Conservation (phyloP, 2,888 invertebrate species). For the Nephrotoma flavescens region DNA sequence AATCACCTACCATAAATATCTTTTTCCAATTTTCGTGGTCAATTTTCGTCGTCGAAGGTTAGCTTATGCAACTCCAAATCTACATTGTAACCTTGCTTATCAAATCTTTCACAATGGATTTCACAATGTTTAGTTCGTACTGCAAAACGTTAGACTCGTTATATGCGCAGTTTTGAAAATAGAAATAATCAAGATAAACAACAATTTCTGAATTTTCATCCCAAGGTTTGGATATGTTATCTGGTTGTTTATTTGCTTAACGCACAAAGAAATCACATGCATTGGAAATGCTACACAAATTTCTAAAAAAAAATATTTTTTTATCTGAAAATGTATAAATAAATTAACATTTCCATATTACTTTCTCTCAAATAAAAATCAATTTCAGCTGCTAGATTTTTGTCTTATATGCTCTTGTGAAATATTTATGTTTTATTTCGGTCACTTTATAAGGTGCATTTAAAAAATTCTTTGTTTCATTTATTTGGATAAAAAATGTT, state of each 20-base stretch:
- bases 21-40: too few relatives aligned
- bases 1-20: too few relatives aligned
- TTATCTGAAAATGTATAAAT: neutral
- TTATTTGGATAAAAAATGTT: neutral
- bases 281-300: neutral
- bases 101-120: too few relatives aligned
- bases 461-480: neutral
- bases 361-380: neutral
- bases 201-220: too few relatives aligned
- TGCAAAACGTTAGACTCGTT: too few relatives aligned
- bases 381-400: neutral
- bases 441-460: neutral
- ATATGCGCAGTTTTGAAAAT: too few relatives aligned
- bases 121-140: too few relatives aligned
- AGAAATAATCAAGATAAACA: too few relatives aligned
- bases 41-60: too few relatives aligned
- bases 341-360: neutral
- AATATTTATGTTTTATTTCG: neutral
- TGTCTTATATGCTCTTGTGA: neutral
- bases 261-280: neutral
- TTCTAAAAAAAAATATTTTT: neutral
- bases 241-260: neutral
- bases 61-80: too few relatives aligned
- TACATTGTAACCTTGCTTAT: too few relatives aligned
- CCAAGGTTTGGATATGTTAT: too few relatives aligned